Conservation (phyloP, 1,140 invertebrate species). For the Neodiprion pinetum region DNA sequence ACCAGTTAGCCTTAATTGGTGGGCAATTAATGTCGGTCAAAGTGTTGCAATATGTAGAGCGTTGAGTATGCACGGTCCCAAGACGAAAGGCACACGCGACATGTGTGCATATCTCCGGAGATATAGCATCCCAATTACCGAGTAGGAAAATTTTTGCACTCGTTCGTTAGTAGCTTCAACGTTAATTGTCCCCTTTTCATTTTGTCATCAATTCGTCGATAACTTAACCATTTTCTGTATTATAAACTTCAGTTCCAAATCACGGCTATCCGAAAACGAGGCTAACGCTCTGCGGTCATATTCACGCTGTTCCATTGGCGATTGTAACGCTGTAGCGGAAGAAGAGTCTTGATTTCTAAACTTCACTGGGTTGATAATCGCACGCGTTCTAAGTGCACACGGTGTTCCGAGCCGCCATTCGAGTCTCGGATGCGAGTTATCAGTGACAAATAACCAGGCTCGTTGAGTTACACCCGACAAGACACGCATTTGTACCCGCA, state of each 20-base stretch:
- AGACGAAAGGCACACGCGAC: conserved; percentile 31
- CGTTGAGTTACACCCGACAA: background rate
- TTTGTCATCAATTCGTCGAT: no score
- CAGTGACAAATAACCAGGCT: background rate
- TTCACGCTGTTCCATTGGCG: background rate
- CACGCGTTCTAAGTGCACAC: background rate
- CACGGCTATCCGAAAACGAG: background rate
- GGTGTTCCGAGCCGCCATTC: no score
- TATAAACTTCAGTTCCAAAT: no score
- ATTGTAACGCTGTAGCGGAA: background rate
- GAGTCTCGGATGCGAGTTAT: no score
- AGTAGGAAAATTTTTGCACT: no score
- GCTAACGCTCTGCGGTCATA: background rate
- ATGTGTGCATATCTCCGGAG: background rate
- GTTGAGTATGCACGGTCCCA: conserved; percentile 44
- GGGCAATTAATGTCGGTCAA: conserved; percentile 39
- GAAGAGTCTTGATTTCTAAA: background rate
- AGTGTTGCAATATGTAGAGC: conserved; percentile 47
- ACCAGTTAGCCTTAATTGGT: conserved; percentile 45
- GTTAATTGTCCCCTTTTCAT: no score
- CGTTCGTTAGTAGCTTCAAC: no score
- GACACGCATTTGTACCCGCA: background rate
- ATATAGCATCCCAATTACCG: no score
- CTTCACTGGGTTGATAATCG: background rate
- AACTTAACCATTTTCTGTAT: no score